Evolutionary conservation across 1,140 invertebrate genomes (phyloP).

Genomic region (Holotrichia oblita): DNA sequence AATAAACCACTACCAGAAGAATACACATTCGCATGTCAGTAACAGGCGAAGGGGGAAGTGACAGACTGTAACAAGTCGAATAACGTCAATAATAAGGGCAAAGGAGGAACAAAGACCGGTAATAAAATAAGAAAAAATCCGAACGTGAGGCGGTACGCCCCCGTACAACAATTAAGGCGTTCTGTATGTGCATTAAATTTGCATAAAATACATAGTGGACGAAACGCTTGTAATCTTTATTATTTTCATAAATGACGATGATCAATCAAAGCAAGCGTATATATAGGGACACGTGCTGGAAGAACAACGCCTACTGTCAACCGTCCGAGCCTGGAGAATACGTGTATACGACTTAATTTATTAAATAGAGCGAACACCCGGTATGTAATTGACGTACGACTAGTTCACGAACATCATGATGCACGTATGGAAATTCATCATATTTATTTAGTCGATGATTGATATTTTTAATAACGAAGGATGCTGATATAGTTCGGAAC

Average conservation of each 20-base stretch:
- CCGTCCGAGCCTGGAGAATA: too few relatives aligned
- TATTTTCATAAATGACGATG: conserved; percentile 10
- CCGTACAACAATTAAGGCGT: neutral
- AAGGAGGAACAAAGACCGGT: neutral
- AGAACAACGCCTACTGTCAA: neutral
- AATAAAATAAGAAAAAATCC: too few relatives aligned
- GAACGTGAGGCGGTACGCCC: too few relatives aligned
- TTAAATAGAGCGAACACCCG: conserved; percentile 22
- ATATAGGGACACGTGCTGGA: neutral
- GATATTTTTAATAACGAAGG: conserved; percentile 8
- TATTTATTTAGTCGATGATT: neutral
- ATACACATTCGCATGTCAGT: neutral
- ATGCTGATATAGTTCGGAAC: too few relatives aligned
- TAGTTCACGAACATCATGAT: neutral
- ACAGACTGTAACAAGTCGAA: too few relatives aligned
- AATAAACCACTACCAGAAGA: neutral
- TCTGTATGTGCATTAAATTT: conserved; percentile 1
- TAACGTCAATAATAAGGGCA: neutral
- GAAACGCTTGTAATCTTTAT: neutral
- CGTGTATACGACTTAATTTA: conserved; percentile 21
- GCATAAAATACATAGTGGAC: conserved; percentile 1
- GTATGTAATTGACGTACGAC: neutral
- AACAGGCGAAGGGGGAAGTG: neutral
- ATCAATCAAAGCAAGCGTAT: conserved; percentile 25
- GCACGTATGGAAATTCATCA: neutral